Evolutionary conservation across 64 coral and sea anemone genomes (phyloP), one percentile per base, ranked within the genome.

Genomic region (Catalaphyllia jardinei): DNA sequence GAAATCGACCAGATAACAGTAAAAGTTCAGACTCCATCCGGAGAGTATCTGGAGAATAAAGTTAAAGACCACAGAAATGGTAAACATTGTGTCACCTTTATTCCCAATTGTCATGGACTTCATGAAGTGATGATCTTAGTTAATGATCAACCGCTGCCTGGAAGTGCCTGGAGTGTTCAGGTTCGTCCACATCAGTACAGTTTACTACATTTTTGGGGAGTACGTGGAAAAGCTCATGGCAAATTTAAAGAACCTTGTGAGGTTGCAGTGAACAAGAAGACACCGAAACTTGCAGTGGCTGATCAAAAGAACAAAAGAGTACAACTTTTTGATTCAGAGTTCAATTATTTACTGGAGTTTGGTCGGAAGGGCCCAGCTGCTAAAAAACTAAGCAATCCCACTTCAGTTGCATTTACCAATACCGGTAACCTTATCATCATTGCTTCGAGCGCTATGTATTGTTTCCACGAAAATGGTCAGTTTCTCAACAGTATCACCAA

Each of bases 251-350:
- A 60, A 3, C 88, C 78, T 3, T 51, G 78, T 15, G 62, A 54
- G 16, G 29, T 90, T 62, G 88, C 88, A 71, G 52, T 79, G 29
- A 71, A 71, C 17, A 30, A 33, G 9, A 79, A 79, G 49, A 67
- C 51, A 33, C 51, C 49, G 20, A 80, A 74, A 4, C 27, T 91
- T 83, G 89, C 89, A 71, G 69, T 91, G 31, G 89, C 79, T 17
- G 89, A 91, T 67, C 46, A 35, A 29, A 33, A 67, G 20, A 83
- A 83, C 9, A 31, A 91, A 13, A 81, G 79, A 38, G 27, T 91
- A 10, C 63, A 83, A 15, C 78, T 91, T 2, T 91, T 75, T 31
- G 42, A 67, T 33, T 60, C 42, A 24, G 35, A 17, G 0, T 54
- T 19, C 0, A 62, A 78, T 16, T 62, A 59, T n/a, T 13, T 89